Evolutionary conservation across 2,888 invertebrate genomes (phyloP).

Genomic region (Standfussiana lucernea): DNA sequence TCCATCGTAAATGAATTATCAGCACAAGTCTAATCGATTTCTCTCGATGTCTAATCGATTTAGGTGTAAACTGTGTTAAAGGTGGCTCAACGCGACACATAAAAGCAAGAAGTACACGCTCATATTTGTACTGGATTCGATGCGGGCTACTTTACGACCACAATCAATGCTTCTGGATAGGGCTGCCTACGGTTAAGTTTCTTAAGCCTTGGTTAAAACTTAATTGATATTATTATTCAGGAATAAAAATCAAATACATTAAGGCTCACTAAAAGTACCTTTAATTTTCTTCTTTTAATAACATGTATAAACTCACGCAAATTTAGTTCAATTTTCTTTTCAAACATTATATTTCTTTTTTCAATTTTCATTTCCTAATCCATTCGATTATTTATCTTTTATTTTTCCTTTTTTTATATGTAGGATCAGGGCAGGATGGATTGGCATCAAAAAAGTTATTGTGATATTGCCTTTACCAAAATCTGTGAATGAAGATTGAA

Average conservation of each 20-base stretch:
- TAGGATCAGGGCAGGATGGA: no score
- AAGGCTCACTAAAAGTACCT: not conserved
- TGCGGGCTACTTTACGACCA: conserved; percentile 81
- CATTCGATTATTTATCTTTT: no score
- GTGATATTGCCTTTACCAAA: no score
- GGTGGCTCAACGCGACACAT: conserved; percentile 76
- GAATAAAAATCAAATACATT: conserved; percentile 2
- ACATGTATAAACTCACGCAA: no score
- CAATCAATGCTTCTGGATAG: conserved; percentile 73
- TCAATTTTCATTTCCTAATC: no score
- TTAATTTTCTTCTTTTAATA: not conserved
- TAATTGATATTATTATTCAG: conserved; percentile 5
- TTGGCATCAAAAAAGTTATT: no score
- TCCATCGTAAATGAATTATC: conserved; percentile 84
- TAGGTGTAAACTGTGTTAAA: conserved; percentile 88
- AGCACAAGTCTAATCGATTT: conserved; percentile 86
- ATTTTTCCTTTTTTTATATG: no score
- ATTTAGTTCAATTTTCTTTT: no score
- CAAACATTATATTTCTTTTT: no score
- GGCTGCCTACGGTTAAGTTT: conserved; percentile 54
- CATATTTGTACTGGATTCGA: conserved; percentile 88
- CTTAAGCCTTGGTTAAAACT: not conserved
- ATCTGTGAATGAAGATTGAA: no score
- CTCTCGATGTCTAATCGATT: conserved; percentile 89
- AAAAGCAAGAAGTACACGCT: conserved; percentile 79